Conservation (phyloP, 1,140 invertebrate species). For the Diachasmimorpha longicaudata region DNA sequence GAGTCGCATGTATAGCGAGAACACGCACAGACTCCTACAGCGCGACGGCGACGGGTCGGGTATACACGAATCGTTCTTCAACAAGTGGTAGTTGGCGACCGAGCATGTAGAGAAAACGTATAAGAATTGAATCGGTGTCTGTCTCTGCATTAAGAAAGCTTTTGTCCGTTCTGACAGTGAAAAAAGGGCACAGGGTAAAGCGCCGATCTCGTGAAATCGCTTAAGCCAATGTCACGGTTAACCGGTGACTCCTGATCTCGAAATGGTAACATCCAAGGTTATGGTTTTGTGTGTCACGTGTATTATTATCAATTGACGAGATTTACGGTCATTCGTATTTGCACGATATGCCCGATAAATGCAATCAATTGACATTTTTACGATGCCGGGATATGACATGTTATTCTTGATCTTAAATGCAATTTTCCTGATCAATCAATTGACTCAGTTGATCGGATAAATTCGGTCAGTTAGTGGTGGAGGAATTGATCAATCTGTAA, state of each 20-base stretch:
- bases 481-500: no score
- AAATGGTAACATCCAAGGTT: constrained; percentile 41
- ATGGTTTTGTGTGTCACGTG: constrained; percentile 32
- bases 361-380: not conserved
- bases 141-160: not conserved
- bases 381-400: not conserved
- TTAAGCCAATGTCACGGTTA: not conserved
- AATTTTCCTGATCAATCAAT: constrained; percentile 22
- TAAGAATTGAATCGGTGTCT: not conserved
- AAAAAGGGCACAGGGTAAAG: no score
- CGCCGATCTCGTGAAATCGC: not conserved
- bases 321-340: constrained; percentile 29
- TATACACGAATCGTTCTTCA: constrained; percentile 40
- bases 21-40: not conserved
- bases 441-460: constrained; percentile 17
- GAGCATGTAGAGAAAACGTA: not conserved
- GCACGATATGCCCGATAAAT: not conserved
- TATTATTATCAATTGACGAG: constrained; percentile 29
- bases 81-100: constrained; percentile 49
- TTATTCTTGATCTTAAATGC: constrained; percentile 5
- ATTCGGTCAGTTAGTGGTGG: not conserved
- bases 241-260: constrained; percentile 2
- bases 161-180: no score
- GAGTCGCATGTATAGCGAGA: constrained; percentile 8
- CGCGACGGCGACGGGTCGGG: not conserved